Percentiles rank a stretch among this genome's conserved stretches.
phyloP scores from a whole-genome alignment of 1,140 invertebrate species.

The Ephestia elutella region DNA sequence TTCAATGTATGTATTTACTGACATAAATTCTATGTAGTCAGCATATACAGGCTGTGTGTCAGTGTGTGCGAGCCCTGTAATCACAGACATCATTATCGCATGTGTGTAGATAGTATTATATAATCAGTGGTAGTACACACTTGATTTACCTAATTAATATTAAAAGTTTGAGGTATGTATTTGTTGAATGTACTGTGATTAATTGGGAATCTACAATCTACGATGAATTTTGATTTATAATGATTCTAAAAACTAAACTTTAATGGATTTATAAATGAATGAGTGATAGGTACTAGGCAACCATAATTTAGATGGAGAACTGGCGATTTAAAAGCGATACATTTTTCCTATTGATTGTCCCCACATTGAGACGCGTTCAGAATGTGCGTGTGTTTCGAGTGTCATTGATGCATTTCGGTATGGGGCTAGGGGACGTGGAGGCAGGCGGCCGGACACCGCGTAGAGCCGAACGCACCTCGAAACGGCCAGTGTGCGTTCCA shows the following conservation, averaged over 20 bases:
- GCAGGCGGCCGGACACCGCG: constrained; percentile 52
- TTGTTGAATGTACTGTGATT: constrained; percentile 18
- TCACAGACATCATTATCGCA: constrained; percentile 45
- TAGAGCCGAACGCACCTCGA: constrained; percentile 37
- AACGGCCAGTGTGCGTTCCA: constrained; percentile 53
- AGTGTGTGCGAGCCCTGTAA: constrained; percentile 38
- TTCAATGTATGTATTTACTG: constrained; percentile 23
- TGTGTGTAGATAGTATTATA: too few relatives aligned
- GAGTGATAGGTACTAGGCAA: constrained; percentile 20
- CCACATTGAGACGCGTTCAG: constrained; percentile 37
- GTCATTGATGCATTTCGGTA: constrained; percentile 71
- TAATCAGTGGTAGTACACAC: too few relatives aligned
- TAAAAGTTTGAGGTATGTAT: background rate
- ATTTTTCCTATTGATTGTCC: constrained; percentile 63
- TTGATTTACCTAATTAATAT: constrained; percentile 45
- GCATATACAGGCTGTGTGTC: constrained; percentile 13
- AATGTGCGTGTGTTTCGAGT: constrained; percentile 67
- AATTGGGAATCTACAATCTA: background rate
- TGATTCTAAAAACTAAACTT: too few relatives aligned
- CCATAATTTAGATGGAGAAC: constrained; percentile 5
- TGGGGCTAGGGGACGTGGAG: constrained; percentile 56
- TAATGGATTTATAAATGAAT: background rate
- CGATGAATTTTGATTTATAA: background rate
- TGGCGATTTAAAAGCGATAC: constrained; percentile 16
- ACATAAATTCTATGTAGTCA: constrained; percentile 12